Percentiles rank a stretch among this genome's conserved stretches.
Evolutionary conservation across 2,113 vertebrate genomes (phyloP).

Genomic region (Puntigrus tetrazona): DNA sequence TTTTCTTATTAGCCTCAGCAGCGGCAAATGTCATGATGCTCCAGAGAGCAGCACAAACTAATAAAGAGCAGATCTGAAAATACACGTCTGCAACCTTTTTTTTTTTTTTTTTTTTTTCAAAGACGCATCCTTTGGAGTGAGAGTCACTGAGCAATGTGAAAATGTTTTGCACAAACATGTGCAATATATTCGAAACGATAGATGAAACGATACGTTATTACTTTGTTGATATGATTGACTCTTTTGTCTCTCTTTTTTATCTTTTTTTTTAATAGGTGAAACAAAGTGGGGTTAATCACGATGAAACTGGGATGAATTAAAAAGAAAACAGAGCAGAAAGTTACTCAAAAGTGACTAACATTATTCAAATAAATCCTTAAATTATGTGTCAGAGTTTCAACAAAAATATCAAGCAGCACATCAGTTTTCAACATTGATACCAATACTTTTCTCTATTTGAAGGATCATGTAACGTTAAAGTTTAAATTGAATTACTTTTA

Average conservation of each 20-base stretch:
- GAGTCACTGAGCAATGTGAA: background rate
- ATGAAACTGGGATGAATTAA: background rate
- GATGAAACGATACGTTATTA: background rate
- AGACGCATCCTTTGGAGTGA: background rate
- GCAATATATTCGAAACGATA: background rate
- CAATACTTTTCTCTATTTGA: no score
- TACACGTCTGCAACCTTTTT: background rate
- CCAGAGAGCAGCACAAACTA: constrained; percentile 21
- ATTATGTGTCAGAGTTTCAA: no score
- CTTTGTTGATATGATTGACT: no score
- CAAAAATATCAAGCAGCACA: no score
- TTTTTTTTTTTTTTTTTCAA: background rate
- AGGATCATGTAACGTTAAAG: no score
- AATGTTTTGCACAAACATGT: background rate
- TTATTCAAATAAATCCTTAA: no score
- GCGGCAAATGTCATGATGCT: constrained; percentile 19
- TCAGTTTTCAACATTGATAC: no score
- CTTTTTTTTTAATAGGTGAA: no score
- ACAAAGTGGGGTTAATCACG: background rate
- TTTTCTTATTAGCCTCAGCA: constrained; percentile 8
- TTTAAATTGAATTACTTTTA: no score
- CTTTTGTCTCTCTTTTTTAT: no score
- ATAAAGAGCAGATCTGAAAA: constrained; percentile 28
- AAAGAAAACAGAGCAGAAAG: no score
- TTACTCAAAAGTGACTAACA: background rate